Evolutionary conservation across 1,140 invertebrate species (phyloP), one percentile per base, ranked within the genome.

Genomic region (Drosophila hydei): DNA sequence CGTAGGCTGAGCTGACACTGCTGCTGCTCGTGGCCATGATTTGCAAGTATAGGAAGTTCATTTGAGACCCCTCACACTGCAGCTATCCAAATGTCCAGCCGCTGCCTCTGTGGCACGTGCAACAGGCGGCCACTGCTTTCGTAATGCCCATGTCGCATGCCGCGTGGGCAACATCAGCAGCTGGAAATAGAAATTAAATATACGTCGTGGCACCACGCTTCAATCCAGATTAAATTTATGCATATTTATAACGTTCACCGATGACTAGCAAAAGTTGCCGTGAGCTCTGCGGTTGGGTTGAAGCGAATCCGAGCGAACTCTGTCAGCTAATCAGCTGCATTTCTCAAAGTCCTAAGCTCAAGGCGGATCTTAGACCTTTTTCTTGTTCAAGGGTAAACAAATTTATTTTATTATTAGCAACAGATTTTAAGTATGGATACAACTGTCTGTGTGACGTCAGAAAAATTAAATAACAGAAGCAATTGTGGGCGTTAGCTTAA

Each of bases 141-240:
- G 21, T 55, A 55, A 55, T 42, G 38, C 16, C 8, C 1, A 3
- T 43, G 54, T 56, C 18, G 38, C 38, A 42, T 55, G 52, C 21
- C n/a, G 36, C 52, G 33, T 55, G 36, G 54, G 36, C 38, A 55
- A n/a, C n/a, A 25, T 16, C 36, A 21, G 12, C n/a, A 23, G 52
- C 36, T 19, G 23, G 16, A 55, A 55, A 55, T 23, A 55, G 12
- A 9, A 56, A 40, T 56, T 40, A n/a, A 55, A 38, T 54, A 62
- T 51, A 21, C 33, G 47, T 40, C 21, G 19, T 30, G 12, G 19
- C 23, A 25, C 5, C 23, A 21, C 3, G 16, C n/a, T 40, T 55
- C 19, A 40, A 7, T n/a, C 33, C 38, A 61, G 27, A 38, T 21
- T 54, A 38, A 27, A 42, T 63, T 50, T 19, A 43, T 52, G 14